phyloP scores from a whole-genome alignment of 1,140 invertebrate genomes.

The Euschistus heros region DNA sequence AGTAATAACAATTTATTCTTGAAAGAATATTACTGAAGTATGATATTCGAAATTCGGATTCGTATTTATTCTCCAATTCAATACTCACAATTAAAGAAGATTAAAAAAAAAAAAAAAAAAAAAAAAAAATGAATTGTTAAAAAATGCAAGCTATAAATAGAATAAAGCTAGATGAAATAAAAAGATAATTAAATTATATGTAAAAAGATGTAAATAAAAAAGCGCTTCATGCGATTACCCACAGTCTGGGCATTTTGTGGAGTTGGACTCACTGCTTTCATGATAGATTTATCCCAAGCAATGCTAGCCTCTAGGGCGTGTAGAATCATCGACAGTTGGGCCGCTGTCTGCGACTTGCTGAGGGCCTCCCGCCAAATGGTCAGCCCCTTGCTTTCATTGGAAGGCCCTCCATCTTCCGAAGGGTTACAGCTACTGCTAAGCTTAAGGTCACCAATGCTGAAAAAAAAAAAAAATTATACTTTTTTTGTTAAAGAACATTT shows the following conservation, averaged over 20 bases:
- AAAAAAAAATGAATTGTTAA: too few species aligned
- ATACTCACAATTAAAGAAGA: too few species aligned
- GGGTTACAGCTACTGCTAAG: conserved; percentile 33
- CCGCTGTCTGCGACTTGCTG: conserved; percentile 64
- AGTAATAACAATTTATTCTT: too few species aligned
- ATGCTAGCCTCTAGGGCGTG: conserved; percentile 83
- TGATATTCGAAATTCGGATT: too few species aligned
- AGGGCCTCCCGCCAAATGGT: conserved; percentile 83
- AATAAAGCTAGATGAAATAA: neutral
- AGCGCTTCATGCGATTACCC: conserved; percentile 37
- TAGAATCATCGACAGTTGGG: conserved; percentile 81
- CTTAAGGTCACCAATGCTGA: conserved; percentile 20
- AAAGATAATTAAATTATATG: neutral
- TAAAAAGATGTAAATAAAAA: conserved; percentile 14
- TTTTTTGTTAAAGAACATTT: too few species aligned
- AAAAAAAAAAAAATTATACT: too few species aligned
- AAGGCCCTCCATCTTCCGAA: conserved; percentile 26
- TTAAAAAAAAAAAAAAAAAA: too few species aligned
- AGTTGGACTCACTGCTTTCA: conserved; percentile 82
- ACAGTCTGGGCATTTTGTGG: conserved; percentile 31
- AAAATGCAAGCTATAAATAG: neutral
- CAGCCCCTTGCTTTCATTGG: conserved; percentile 47
- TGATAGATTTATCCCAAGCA: conserved; percentile 97
- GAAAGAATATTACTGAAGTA: too few species aligned
- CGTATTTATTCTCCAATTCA: too few species aligned